Base-by-base conservation (phyloP, 2,797 vertebrate genomes). In the Takifugu rubripes region DNA sequence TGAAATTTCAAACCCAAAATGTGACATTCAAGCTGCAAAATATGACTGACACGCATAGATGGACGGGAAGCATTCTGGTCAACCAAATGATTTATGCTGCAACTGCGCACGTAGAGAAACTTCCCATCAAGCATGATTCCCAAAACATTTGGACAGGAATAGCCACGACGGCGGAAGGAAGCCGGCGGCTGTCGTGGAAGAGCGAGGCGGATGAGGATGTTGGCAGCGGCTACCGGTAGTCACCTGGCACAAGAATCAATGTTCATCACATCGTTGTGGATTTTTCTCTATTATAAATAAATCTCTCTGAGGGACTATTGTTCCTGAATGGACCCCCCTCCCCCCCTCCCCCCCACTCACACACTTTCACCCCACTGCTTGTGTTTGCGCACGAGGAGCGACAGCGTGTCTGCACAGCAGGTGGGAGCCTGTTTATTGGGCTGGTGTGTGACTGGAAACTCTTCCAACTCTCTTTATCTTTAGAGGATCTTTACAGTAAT, bases 161-260 rank as follows among this genome's bases (percentile, higher is more conserved):
- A 68, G 49, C 59, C 55, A 49, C 72, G 71, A 77, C 66, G 40
- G 47, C 24, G 66, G 56, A 53, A 70, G 74, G 82, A 83, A 75
- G 61, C 47, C 56, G 75, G 68, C 52, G 5, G 54, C 54, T 25
- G 40, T 59, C 48, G 56, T 70, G 82, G 77, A 83, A 81, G 69
- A 66, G 63, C 55, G 50, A 42, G 3, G 56, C 81, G 84, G 87
- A 87, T 83, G 72, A 83, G 88, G 88, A 90, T 84, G 84, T 79
- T 70, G 40, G 54, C 26, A 44, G 31, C 0, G 42, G 60, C 54
- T 53, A 63, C 81, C 54, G 17, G 40, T 66, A 45, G 53, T 82
- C 74, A 77, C 68, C 53, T 78, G 80, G 72, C 67, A 63, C 25
- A 4, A 47, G 17, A 21, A 46, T 59, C 64, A 75, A n/a, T 54